Evolutionary conservation across 2,797 vertebrate genomes (phyloP).

Genomic region (Hybognathus amarus): DNA sequence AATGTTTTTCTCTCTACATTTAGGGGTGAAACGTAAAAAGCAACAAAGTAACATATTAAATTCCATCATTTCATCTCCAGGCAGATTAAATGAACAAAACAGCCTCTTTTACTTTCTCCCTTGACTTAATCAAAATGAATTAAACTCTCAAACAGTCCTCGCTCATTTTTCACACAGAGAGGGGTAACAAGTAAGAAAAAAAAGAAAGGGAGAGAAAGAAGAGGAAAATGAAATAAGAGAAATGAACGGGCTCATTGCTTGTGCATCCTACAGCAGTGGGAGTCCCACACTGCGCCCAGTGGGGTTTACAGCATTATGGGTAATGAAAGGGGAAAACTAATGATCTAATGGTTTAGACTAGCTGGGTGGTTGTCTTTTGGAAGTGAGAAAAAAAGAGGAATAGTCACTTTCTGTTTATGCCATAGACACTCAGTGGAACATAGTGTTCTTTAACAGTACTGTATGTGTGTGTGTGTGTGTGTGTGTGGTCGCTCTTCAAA

Average conservation of each 20-base stretch:
- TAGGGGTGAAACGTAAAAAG: not conserved
- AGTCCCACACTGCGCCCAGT: constrained; percentile 52
- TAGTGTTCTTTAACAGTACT: not conserved
- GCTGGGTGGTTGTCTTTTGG: constrained; percentile 38
- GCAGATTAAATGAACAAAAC: constrained; percentile 40
- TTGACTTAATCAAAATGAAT: constrained; percentile 51
- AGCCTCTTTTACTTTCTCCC: constrained; percentile 26
- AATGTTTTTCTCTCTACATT: not conserved
- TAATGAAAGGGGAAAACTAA: constrained; percentile 37
- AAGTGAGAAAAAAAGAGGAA: constrained; percentile 45
- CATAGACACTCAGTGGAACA: constrained; percentile 26
- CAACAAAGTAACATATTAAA: not conserved
- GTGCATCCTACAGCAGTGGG: constrained; percentile 53
- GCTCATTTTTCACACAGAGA: constrained; percentile 61
- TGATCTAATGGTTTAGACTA: constrained; percentile 37
- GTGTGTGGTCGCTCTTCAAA: constrained; percentile 1
- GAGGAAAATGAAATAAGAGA: constrained; percentile 28
- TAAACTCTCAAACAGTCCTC: constrained; percentile 44
- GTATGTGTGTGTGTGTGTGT: not conserved
- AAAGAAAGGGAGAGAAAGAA: constrained; percentile 14
- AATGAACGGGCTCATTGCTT: constrained; percentile 58
- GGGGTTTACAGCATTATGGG: constrained; percentile 48
- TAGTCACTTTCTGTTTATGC: constrained; percentile 33
- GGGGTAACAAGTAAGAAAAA: constrained; percentile 53
- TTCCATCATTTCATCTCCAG: not conserved